These are phyloP conservation scores for Malthinus flaveolus DNA, from an alignment of 2,888 invertebrate species.

Conservation along the genomic window DNA sequence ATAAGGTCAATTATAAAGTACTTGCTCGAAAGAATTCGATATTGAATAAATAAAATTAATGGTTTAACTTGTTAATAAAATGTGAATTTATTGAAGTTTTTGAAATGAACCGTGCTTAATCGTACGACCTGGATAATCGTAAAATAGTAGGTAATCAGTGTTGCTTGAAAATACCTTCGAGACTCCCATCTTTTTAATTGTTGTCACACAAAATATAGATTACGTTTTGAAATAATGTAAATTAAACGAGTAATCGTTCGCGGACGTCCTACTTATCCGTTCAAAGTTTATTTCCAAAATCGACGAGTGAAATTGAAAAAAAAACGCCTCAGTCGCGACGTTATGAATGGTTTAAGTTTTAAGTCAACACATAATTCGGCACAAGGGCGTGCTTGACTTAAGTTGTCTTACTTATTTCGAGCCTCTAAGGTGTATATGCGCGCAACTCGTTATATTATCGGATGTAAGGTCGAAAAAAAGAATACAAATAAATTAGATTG, in stretches of 20 bases:
- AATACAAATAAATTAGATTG: constrained; percentile 4
- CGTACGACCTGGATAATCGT: constrained; percentile 9
- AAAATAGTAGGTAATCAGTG: constrained; percentile 6
- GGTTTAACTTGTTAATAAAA: constrained; percentile 18
- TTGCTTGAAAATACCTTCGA: constrained; percentile 3
- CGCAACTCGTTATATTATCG: neutral
- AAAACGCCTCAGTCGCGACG: neutral
- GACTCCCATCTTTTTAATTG: too few relatives aligned
- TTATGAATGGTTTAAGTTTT: neutral
- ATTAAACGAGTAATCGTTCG: neutral
- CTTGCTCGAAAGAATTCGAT: constrained; percentile 11
- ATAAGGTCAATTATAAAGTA: constrained; percentile 18
- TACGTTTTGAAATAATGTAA: too few relatives aligned
- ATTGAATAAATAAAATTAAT: constrained; percentile 16
- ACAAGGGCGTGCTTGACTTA: constrained; percentile 3
- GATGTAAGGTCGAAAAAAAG: neutral
- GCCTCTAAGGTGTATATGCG: neutral
- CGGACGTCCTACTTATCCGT: neutral
- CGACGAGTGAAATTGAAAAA: neutral
- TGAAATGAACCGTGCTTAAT: constrained; percentile 8
- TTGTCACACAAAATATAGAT: too few relatives aligned
- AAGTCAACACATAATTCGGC: constrained; percentile 1
- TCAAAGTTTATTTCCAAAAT: neutral
- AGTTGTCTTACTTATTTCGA: neutral
- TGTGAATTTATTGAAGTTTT: constrained; percentile 7